Percentiles rank a stretch among this genome's conserved stretches.
phyloP scores from a whole-genome alignment of 2,888 invertebrate species.

The Leptogaster cylindrica region DNA sequence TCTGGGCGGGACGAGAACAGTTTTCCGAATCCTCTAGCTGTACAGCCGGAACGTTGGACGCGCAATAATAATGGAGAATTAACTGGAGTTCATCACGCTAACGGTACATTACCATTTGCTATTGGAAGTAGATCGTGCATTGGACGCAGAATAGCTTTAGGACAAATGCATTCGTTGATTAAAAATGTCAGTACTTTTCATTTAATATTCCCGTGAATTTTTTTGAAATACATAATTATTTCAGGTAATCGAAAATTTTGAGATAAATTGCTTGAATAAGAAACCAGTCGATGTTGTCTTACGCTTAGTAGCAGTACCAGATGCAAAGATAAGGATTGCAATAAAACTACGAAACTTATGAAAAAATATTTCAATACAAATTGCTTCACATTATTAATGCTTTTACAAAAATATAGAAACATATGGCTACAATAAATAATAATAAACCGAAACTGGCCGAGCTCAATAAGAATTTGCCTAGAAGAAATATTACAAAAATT shows the following conservation, averaged over 20 bases:
- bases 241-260: constrained; percentile 64
- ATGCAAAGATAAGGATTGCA: constrained; percentile 7
- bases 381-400: constrained; percentile 53
- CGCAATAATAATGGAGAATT: constrained; percentile 62
- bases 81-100: constrained; percentile 63
- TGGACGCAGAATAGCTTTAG: constrained; percentile 80
- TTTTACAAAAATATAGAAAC: constrained; percentile 53
- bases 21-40: constrained; percentile 72
- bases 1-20: constrained; percentile 76
- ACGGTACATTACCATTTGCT: constrained; percentile 82
- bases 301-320: constrained; percentile 62
- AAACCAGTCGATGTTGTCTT: constrained; percentile 65
- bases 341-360: no score
- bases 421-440: constrained; percentile 50
- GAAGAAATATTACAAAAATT: constrained; percentile 51
- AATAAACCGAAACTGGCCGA: constrained; percentile 54
- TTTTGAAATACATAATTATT: constrained; percentile 13
- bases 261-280: constrained; percentile 64
- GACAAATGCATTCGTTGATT: constrained; percentile 74
- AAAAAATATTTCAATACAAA: no score
- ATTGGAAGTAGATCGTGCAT: constrained; percentile 83
- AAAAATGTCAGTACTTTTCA: constrained; percentile 65
- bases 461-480: constrained; percentile 55
- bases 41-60: constrained; percentile 80
- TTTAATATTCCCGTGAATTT: neutral